Evolutionary conservation across 2,113 vertebrate species (phyloP).

Genomic region (Furnarius figulus): DNA sequence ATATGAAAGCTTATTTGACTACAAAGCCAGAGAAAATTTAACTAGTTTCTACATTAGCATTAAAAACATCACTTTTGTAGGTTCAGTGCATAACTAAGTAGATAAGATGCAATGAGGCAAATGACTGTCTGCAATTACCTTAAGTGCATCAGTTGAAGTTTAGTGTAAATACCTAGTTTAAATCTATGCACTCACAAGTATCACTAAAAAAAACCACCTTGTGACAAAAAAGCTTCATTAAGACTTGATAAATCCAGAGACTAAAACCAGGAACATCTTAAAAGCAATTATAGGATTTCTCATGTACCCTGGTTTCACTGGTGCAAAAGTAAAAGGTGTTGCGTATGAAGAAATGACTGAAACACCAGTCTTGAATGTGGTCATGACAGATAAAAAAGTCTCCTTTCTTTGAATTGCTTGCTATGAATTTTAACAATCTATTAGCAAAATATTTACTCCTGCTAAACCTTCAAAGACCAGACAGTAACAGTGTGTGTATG

Average conservation of each 20-base stretch:
- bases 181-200: conserved; percentile 10
- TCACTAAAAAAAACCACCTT: background rate
- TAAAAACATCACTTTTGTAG: conserved; percentile 60
- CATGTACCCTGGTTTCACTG: background rate
- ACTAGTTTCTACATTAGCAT: conserved; percentile 51
- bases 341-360: background rate
- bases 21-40: conserved; percentile 54
- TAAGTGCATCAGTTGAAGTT: conserved; percentile 64
- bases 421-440: background rate
- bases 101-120: conserved; percentile 63
- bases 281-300: background rate
- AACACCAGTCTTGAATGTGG: background rate
- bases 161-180: conserved; percentile 62
- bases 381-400: background rate
- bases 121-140: conserved; percentile 67
- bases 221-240: background rate
- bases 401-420: background rate
- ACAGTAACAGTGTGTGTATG: background rate
- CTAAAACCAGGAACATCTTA: background rate
- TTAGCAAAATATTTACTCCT: conserved; percentile 12
- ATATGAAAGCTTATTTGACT: conserved; percentile 60
- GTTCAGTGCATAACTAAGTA: conserved; percentile 62
- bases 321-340: background rate
- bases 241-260: background rate
- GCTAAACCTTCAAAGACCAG: background rate